Evolutionary conservation across 2,797 vertebrate genomes (phyloP), one percentile per base, ranked within the genome.

Genomic region (Spea hammondii): DNA sequence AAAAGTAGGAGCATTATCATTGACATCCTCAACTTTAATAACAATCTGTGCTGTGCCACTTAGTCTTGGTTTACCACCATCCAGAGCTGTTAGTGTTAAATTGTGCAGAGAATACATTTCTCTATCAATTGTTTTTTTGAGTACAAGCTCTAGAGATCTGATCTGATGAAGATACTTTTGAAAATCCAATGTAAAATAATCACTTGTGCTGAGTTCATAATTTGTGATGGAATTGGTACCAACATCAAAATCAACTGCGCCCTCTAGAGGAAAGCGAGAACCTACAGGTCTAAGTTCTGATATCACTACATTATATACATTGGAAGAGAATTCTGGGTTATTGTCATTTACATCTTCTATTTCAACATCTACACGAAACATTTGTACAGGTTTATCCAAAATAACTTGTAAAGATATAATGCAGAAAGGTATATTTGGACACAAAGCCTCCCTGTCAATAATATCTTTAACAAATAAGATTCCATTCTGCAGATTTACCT

Each of bases 331-430:
- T 51, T 64, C 73, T 4, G 92, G 93, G 0, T 86, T 0, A 83
- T 92, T 90, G 80, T 92, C 93, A 53, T 92, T 94, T 72, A 91
- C 82, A 77, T 94, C 92, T 83, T 90, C 74, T 72, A 94, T 83
- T 79, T 87, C 88, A 70, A 93, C 85, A 64, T 87, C 85, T 74
- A 93, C 54, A 69, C 89, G 90, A 78, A 93, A 90, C 68, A 93
- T 86, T 83, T 93, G 90, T 76, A 92, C 83, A 17, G 92, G 91
- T 55, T 89, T 88, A 80, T 93, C 85, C 8, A 93, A 83, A 57
- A 93, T 85, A 0, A 93, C 91, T 72, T 94, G 91, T 1, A 91
- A 89, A 76, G 83, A 89, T 51, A 94, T 79, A 62, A 89, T 65
- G 67, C 92, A 94, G 70, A 64, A 45, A 74, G 82, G 77, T 75